Conservation (phyloP, 1,140 invertebrate species). For the Brachionus paranguensis region DNA sequence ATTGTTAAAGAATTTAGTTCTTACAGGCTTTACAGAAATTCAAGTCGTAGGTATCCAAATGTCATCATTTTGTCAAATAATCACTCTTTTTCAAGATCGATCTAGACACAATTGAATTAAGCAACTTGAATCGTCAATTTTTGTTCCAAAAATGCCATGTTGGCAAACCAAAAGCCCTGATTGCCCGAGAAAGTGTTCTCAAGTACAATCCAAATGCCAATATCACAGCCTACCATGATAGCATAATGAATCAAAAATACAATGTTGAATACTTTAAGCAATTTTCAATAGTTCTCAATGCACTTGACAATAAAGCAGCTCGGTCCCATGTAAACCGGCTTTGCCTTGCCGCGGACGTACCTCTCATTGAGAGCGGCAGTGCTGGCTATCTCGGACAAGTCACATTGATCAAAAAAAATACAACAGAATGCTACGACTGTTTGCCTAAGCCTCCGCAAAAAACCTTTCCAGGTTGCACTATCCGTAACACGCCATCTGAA, state of each 20-base stretch:
- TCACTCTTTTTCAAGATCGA: constrained; percentile 73
- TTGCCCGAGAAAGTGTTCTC: constrained; percentile 77
- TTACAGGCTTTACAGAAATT: constrained; percentile 85
- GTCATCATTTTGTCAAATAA: background rate
- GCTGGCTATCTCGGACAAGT: constrained; percentile 91
- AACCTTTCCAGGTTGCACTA: constrained; percentile 93
- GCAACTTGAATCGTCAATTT: constrained; percentile 96
- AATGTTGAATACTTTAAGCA: constrained; percentile 83
- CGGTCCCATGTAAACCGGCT: constrained; percentile 97
- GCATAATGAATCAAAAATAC: constrained; percentile 81
- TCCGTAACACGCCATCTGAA: constrained; percentile 97
- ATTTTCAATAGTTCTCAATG: constrained; percentile 90
- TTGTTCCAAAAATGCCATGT: constrained; percentile 95
- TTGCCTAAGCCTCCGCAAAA: constrained; percentile 81
- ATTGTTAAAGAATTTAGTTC: constrained; percentile 89
- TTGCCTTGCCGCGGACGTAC: constrained; percentile 87
- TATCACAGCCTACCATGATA: constrained; percentile 84
- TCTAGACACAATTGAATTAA: constrained; percentile 98
- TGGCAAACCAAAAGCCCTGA: constrained; percentile 78
- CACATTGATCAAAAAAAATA: constrained; percentile 59
- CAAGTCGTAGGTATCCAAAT: constrained; percentile 71
- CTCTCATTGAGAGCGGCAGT: constrained; percentile 91
- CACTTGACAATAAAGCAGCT: constrained; percentile 87
- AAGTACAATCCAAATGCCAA: constrained; percentile 79
- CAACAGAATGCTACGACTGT: constrained; percentile 95